Percentiles rank a stretch among this genome's conserved stretches.
Evolutionary conservation across 2,888 invertebrate species (phyloP).

Genomic region (Punctoribates punctum): DNA sequence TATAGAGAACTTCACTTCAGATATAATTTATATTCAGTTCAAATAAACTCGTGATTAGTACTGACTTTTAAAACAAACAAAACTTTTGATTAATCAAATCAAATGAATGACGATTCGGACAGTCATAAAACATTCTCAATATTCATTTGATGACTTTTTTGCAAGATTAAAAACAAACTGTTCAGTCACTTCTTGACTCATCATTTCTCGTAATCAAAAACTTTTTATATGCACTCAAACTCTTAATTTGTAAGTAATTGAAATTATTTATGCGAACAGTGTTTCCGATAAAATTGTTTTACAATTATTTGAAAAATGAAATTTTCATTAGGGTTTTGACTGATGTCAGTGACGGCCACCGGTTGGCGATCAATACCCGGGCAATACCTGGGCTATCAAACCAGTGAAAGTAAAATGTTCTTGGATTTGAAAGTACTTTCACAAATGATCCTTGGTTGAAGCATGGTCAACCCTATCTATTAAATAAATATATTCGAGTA

Average conservation of each 20-base stretch:
- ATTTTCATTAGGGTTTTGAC: neutral
- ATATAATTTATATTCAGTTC: neutral
- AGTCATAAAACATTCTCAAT: neutral
- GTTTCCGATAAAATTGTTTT: neutral
- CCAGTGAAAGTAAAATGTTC: no score
- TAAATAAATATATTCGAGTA: neutral
- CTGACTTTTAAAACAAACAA: neutral
- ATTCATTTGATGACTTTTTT: neutral
- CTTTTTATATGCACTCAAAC: neutral
- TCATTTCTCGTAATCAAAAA: neutral
- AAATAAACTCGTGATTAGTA: neutral
- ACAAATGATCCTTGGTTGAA: no score
- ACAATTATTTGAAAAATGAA: neutral
- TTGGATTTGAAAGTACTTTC: no score
- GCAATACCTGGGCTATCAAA: no score
- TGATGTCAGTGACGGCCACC: no score
- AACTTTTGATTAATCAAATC: neutral
- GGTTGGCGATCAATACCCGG: no score
- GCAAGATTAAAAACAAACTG: neutral
- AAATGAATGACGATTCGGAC: no score
- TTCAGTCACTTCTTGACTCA: neutral
- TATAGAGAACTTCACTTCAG: neutral
- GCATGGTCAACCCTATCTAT: neutral
- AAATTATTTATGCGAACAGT: constrained; percentile 15
- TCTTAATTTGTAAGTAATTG: neutral